Conservation (phyloP, 2,113 vertebrate species). For the Python bivittatus region DNA sequence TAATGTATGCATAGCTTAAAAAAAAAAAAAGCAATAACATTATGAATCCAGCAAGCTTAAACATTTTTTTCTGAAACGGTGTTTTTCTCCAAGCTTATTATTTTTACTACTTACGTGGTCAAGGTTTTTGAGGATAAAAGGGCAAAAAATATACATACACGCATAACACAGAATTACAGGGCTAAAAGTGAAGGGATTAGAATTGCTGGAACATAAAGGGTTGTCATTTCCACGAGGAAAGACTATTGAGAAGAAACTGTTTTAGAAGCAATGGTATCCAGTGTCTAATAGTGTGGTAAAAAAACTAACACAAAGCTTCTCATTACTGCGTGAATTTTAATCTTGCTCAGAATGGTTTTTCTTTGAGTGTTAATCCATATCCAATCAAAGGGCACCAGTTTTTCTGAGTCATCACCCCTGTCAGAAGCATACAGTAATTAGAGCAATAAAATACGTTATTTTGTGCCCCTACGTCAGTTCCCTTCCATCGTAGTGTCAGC, state of each 20-base stretch:
- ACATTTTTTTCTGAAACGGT: conserved; percentile 54
- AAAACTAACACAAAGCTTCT: neutral
- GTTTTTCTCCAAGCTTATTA: conserved; percentile 47
- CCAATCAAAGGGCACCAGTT: neutral
- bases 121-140: conserved; percentile 36
- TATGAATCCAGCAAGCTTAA: conserved; percentile 40
- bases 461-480: neutral
- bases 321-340: neutral
- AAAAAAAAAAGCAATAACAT: neutral
- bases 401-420: conserved; percentile 11
- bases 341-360: neutral
- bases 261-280: conserved; percentile 24
- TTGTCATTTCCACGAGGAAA: conserved; percentile 39
- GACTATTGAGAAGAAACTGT: conserved; percentile 26
- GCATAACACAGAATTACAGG: neutral
- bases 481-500: neutral
- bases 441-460: neutral
- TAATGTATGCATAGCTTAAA: neutral
- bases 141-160: neutral
- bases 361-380: neutral
- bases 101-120: conserved; percentile 45
- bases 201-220: conserved; percentile 29
- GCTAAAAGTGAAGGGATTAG: conserved; percentile 28
- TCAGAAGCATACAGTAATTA: neutral
- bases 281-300: neutral